These are phyloP conservation scores for Psophia crepitans DNA, from an alignment of 2,113 vertebrate genomes.

Conservation along the genomic window DNA sequence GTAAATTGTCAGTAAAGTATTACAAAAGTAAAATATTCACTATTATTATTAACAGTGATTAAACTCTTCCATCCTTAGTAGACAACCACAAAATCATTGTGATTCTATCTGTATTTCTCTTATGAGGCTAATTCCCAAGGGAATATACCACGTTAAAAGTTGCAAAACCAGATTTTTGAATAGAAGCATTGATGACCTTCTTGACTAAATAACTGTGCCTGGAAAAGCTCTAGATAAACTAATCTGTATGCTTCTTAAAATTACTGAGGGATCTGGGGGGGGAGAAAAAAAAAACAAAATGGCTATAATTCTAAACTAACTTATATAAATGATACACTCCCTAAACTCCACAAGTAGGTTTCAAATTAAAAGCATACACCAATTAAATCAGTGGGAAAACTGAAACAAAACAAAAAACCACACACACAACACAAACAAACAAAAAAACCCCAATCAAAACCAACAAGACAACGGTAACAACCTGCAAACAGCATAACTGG, in stretches of 20 bases:
- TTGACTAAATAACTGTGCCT: neutral
- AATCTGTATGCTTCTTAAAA: neutral
- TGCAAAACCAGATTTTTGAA: neutral
- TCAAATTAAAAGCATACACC: conserved; percentile 1
- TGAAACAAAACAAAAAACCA: neutral
- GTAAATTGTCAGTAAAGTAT: neutral
- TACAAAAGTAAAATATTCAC: neutral
- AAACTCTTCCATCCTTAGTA: neutral
- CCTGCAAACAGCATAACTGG: neutral
- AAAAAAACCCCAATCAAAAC: no score
- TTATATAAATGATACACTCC: neutral
- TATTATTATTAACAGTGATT: neutral
- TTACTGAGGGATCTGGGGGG: neutral
- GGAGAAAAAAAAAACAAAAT: neutral
- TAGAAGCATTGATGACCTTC: neutral
- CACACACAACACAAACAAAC: no score
- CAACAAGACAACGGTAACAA: fast-evolving
- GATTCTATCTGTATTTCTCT: neutral
- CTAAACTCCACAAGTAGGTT: neutral
- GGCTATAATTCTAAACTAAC: neutral
- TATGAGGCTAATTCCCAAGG: neutral
- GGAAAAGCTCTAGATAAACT: conserved; percentile 36
- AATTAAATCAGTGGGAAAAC: neutral
- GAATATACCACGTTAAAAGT: neutral
- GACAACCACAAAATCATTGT: neutral